phyloP scores from a whole-genome alignment of 1,140 invertebrate genomes.

The Orchesella cincta region DNA sequence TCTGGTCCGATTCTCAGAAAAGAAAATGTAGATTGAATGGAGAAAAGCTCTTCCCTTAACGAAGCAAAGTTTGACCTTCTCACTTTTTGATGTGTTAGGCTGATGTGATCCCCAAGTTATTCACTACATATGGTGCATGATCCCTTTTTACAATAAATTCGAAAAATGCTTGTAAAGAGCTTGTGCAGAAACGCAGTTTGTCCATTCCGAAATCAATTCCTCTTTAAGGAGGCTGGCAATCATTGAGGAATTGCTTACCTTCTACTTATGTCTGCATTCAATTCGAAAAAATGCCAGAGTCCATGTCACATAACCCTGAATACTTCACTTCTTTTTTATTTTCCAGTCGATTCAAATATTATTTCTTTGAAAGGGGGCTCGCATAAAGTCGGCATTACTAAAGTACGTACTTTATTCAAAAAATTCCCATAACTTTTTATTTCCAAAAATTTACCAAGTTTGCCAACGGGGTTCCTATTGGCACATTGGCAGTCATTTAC shows the following conservation, averaged over 20 bases:
- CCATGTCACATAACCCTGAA: neutral
- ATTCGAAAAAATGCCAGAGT: neutral
- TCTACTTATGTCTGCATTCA: no score
- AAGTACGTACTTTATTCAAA: neutral
- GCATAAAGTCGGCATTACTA: neutral
- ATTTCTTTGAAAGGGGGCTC: neutral
- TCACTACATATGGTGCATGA: no score
- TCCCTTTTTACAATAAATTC: neutral
- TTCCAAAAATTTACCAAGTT: neutral
- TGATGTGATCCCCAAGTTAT: no score
- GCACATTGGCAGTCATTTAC: no score
- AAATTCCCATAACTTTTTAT: neutral
- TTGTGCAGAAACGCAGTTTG: neutral
- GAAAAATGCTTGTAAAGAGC: neutral
- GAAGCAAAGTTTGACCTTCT: no score
- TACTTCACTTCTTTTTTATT: neutral
- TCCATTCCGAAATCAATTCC: neutral
- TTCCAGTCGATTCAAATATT: neutral
- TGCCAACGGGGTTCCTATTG: no score
- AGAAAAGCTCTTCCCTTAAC: neutral
- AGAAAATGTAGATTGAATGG: conserved; percentile 6
- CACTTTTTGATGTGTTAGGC: no score
- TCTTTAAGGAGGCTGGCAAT: neutral
- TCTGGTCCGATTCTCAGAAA: neutral
- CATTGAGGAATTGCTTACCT: neutral